Percentiles rank a stretch among this genome's conserved stretches.
Conservation (phyloP, 2,797 vertebrate genomes). For the Smutsia gigantea region DNA sequence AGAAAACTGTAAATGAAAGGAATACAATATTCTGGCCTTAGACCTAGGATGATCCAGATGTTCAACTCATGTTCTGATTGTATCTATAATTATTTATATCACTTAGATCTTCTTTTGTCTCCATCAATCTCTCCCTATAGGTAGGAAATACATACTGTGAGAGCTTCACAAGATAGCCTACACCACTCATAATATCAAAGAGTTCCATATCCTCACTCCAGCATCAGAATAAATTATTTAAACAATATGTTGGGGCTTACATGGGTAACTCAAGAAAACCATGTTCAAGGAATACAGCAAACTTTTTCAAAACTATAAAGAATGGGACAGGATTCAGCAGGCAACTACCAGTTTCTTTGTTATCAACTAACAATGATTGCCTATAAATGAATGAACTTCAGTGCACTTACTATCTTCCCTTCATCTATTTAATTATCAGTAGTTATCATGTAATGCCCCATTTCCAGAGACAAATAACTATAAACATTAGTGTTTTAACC, state of each 20-base stretch:
- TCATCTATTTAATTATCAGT: background rate
- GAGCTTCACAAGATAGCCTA: background rate
- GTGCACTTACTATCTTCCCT: background rate
- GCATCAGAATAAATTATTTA: background rate
- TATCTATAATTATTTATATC: background rate
- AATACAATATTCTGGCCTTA: background rate
- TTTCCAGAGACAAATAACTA: background rate
- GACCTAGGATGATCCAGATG: background rate
- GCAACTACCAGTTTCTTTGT: background rate
- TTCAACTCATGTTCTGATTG: background rate
- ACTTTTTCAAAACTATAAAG: background rate
- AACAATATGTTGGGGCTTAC: background rate
- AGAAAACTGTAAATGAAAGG: background rate
- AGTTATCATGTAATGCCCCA: background rate
- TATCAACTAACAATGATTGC: background rate
- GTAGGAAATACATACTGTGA: background rate
- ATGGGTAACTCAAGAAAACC: background rate
- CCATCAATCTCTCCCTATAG: background rate
- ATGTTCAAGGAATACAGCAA: background rate
- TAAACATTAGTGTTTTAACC: background rate
- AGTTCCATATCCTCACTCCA: background rate
- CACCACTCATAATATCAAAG: background rate
- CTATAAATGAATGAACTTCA: background rate
- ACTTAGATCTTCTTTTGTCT: background rate
- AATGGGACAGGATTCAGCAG: background rate